These are phyloP conservation scores for Plagiodera versicolora DNA, from an alignment of 2,888 invertebrate species.

Conservation along the genomic window DNA sequence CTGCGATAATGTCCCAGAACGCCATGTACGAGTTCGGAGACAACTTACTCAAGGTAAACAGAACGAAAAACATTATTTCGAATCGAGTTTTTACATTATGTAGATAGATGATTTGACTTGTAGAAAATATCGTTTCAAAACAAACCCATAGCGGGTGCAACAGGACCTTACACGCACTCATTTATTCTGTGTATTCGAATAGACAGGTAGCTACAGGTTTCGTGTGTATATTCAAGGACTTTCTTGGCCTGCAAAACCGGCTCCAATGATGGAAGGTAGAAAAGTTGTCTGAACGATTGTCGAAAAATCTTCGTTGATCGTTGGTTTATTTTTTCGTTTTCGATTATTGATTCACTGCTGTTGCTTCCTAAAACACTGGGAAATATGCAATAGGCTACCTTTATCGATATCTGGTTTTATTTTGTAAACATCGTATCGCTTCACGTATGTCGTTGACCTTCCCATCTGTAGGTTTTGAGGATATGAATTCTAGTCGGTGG, in stretches of 20 bases:
- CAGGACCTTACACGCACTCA: conserved; percentile 7
- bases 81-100: background rate
- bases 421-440: too few species aligned
- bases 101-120: background rate
- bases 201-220: conserved; percentile 24
- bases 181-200: conserved; percentile 10
- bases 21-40: conserved; percentile 77
- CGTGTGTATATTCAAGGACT: conserved; percentile 26
- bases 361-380: too few species aligned
- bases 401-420: too few species aligned
- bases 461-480: too few species aligned
- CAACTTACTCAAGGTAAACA: conserved; percentile 69
- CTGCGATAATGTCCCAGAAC: conserved; percentile 76
- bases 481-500: too few species aligned
- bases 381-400: too few species aligned
- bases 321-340: background rate
- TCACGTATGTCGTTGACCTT: too few species aligned
- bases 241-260: conserved; percentile 30
- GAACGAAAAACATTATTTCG: background rate
- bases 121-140: background rate
- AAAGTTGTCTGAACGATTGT: background rate
- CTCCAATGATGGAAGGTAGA: conserved; percentile 17
- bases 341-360: too few species aligned
- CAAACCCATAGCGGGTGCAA: background rate
- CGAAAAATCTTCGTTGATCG: background rate